Conservation (phyloP, 2,888 invertebrate genomes). For the Erpobdella octoculata region DNA sequence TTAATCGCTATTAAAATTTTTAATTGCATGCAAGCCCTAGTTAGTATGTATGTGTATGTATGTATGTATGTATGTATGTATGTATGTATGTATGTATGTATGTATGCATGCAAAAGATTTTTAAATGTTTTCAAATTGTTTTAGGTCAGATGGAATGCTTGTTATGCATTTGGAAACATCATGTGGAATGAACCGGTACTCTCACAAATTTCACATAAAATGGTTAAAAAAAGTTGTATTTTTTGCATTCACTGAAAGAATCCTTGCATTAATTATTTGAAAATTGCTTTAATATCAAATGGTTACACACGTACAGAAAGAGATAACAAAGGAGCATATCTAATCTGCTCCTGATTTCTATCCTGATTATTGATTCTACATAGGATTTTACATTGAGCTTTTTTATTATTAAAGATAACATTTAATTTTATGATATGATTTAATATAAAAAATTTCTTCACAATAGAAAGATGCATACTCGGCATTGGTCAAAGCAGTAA, state of each 20-base stretch:
- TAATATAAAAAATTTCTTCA: background rate
- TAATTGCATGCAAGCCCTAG: too few relatives aligned
- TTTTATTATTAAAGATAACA: conserved; percentile 2
- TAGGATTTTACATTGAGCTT: background rate
- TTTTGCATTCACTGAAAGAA: background rate
- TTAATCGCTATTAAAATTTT: too few relatives aligned
- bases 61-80: too few relatives aligned
- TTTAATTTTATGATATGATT: conserved; percentile 37
- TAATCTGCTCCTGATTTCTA: too few relatives aligned
- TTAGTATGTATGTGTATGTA: too few relatives aligned
- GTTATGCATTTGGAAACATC: conserved; percentile 74
- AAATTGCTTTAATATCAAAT: too few relatives aligned
- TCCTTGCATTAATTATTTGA: too few relatives aligned
- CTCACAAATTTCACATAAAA: conserved; percentile 39
- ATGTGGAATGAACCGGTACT: conserved; percentile 58
- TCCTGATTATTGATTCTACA: too few relatives aligned
- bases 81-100: too few relatives aligned
- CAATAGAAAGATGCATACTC: conserved; percentile 61
- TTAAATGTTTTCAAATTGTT: background rate
- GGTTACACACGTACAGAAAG: too few relatives aligned
- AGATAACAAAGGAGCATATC: too few relatives aligned
- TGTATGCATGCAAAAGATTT: background rate
- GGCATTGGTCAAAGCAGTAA: conserved; percentile 61
- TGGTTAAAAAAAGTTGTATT: background rate
- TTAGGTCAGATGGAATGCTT: conserved; percentile 77